Evolutionary conservation across 1,140 invertebrate genomes (phyloP).

Genomic region (Caenorhabditis brenneri): DNA sequence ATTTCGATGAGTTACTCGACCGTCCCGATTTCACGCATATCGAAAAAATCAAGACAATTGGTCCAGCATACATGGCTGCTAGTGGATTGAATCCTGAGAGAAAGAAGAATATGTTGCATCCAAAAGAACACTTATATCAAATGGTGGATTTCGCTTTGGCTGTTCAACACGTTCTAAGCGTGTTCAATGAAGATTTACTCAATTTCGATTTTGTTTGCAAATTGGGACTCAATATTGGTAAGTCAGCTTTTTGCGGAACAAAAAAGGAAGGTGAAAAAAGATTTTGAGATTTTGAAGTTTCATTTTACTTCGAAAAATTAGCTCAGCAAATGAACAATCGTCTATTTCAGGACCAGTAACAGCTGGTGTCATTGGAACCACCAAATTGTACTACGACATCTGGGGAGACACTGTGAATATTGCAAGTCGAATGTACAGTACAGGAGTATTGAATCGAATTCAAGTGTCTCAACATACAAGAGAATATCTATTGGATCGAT

Average conservation of each 20-base stretch:
- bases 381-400: slow-evolving; percentile 94
- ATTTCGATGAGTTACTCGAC: slow-evolving; percentile 90
- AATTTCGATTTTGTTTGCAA: slow-evolving; percentile 69
- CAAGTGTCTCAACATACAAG: slow-evolving; percentile 77
- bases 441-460: slow-evolving; percentile 82
- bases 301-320: too few species aligned
- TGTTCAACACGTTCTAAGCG: slow-evolving; percentile 63
- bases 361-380: slow-evolving; percentile 84
- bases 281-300: too few species aligned
- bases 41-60: slow-evolving; percentile 93
- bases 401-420: slow-evolving; percentile 96
- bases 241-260: not conserved
- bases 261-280: too few species aligned
- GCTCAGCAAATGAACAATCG: not conserved
- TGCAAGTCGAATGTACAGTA: slow-evolving; percentile 91
- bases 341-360: slow-evolving; percentile 61
- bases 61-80: slow-evolving; percentile 95
- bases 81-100: slow-evolving; percentile 79
- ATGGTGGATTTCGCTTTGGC: slow-evolving; percentile 70
- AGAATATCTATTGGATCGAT: slow-evolving; percentile 66
- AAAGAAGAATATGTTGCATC: slow-evolving; percentile 64
- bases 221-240: slow-evolving; percentile 66
- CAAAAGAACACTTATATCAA: slow-evolving; percentile 70
- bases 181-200: slow-evolving; percentile 66
- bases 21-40: slow-evolving; percentile 83